Evolutionary conservation across 2,888 invertebrate genomes (phyloP), one percentile per base, ranked within the genome.

Genomic region (Nymphalis urticae): DNA sequence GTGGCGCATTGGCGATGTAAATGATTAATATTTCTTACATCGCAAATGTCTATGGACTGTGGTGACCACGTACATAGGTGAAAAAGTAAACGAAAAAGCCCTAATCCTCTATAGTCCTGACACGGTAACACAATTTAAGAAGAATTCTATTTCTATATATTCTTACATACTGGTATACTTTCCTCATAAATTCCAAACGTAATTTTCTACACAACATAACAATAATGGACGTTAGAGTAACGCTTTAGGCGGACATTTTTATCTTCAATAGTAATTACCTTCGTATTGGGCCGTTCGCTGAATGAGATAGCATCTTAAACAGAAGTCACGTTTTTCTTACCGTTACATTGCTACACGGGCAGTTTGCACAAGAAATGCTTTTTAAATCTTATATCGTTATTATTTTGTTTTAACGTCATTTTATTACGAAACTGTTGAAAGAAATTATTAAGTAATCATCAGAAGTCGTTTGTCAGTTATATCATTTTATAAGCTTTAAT

Each of bases 241-340:
- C 54, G 54, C 54, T 56, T 9, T 3, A 24, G 54, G 54, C 54
- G 54, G 32, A 56, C n/a, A 56, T 56, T 56, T 42, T 56, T 56
- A 56, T 32, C 54, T 56, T 32, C 27, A 56, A 7, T 32, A 56
- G 54, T 56, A 56, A 56, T 56, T 56, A 56, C 54, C 17, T 32
- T 56, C 54, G 27, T 56, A 69, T 65, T 56, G 62, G 70, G 68
- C 59, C 60, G 63, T 60, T 62, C 70, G 69, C 59, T 48, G 60
- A 56, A 56, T 32, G 65, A 72, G 76, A 79, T 75, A 75, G 74
- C 76, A 79, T 78, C 74, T 72, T 48, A 70, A 61, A 72, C 59
- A 75, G 68, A 70, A 74, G 75, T 75, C 76, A 77, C 76, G 73
- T 73, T 75, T 67, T 66, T 73, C 75, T 74, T 76, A 76, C 77